phyloP scores from a whole-genome alignment of 2,113 vertebrate genomes.

The Rhinoderma darwinii region DNA sequence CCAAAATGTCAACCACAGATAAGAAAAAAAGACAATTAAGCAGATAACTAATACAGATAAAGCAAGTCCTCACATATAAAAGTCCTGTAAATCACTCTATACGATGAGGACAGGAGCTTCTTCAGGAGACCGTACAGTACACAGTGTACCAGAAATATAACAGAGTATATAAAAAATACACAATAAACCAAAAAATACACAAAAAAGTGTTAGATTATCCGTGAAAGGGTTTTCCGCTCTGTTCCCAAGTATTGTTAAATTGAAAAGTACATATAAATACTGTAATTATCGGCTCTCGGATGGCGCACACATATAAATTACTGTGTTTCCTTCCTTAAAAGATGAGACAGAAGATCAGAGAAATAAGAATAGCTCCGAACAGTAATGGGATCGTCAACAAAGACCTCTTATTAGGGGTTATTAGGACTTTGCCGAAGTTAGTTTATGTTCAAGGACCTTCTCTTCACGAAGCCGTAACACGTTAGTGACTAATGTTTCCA shows the following conservation, averaged over 20 bases:
- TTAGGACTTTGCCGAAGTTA: neutral
- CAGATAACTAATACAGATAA: too few relatives aligned
- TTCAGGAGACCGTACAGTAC: too few relatives aligned
- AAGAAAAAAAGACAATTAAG: too few relatives aligned
- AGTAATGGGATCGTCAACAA: neutral
- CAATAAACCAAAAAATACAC: neutral
- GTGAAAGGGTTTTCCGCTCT: neutral
- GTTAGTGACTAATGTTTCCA: neutral
- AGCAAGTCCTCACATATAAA: too few relatives aligned
- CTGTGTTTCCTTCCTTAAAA: conserved; percentile 13
- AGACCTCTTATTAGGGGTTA: neutral
- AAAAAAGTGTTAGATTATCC: neutral
- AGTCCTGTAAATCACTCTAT: too few relatives aligned
- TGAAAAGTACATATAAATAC: conserved; percentile 48
- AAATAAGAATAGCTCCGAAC: conserved; percentile 15
- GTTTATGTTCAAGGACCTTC: neutral
- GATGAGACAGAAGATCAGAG: neutral
- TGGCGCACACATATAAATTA: conserved; percentile 24
- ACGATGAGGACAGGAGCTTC: too few relatives aligned
- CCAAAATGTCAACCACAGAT: too few relatives aligned
- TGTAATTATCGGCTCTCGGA: conserved; percentile 51
- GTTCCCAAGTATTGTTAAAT: conserved; percentile 25
- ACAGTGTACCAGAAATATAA: too few relatives aligned
- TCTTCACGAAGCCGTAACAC: neutral
- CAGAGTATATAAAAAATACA: too few relatives aligned